phyloP scores from a whole-genome alignment of 2,797 vertebrate species.

The Gambelia wislizenii region DNA sequence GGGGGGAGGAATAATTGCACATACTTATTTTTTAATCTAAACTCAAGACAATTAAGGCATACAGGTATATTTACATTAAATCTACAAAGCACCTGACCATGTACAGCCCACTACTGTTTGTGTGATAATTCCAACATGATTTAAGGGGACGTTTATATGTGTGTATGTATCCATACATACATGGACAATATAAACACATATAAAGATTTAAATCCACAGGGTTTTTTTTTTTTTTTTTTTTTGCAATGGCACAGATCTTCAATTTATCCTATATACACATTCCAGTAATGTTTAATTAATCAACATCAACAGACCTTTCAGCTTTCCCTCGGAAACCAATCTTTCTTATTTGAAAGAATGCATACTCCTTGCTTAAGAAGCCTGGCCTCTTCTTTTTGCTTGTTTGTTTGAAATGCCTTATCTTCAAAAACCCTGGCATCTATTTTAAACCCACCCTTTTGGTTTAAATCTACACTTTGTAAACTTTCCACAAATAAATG shows the following conservation, averaged over 20 bases:
- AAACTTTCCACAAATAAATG: conserved; percentile 39
- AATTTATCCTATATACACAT: conserved; percentile 61
- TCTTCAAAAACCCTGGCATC: conserved; percentile 56
- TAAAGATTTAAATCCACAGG: background rate
- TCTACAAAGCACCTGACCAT: background rate
- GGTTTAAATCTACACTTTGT: conserved; percentile 41
- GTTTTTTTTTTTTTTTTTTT: conserved; percentile 19
- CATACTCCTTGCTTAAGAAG: conserved; percentile 78
- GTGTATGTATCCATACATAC: background rate
- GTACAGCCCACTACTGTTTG: background rate
- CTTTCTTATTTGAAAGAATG: conserved; percentile 78
- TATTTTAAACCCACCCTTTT: conserved; percentile 37
- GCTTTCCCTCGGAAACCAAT: conserved; percentile 67
- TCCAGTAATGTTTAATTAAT: conserved; percentile 54
- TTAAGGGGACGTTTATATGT: background rate
- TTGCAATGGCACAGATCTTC: background rate
- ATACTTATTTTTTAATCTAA: conserved; percentile 12
- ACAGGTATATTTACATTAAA: conserved; percentile 1
- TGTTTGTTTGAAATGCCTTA: conserved; percentile 45
- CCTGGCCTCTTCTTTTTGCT: conserved; percentile 57
- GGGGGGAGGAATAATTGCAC: background rate
- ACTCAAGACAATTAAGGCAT: background rate
- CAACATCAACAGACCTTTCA: conserved; percentile 55
- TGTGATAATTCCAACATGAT: background rate
- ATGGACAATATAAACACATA: background rate